Base-by-base conservation (phyloP, 2,113 vertebrate genomes). In the Pelvicachromis taeniatus region DNA sequence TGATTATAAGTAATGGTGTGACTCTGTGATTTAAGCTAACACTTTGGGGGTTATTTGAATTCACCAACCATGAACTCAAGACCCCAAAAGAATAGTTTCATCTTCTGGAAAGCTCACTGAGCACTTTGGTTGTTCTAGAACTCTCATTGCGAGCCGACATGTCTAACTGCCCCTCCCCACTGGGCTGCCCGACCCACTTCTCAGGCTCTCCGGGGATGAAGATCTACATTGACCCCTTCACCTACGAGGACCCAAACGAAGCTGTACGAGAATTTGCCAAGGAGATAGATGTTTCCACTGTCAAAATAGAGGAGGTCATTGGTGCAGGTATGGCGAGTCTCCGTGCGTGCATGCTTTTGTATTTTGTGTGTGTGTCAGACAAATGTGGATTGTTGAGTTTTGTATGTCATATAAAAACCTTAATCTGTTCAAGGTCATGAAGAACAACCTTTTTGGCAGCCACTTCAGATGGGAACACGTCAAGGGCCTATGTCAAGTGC, bases 151-250 rank as follows among this genome's bases (percentile, higher is more conserved):
- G 95, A 93, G 95, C 95, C 87, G 95, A 96, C 94, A 94, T 96
- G 93, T 96, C 95, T 90, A 96, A 96, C 93, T 96, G 95, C 95
- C 95, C 95, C 93, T 95, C 95, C 87, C 95, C 94, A 88, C 95
- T 96, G 88, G 95, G 95, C 94, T 96, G 95, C 95, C 95, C 96
- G 92, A 95, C 95, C 94, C 94, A 94, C 93, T 94, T 96, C 94
- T 96, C 94, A 97, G 98, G 98, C 52, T 99, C 99, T 82, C 99
- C 99, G 63, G 99, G 99, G 91, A 99, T 99, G 97, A 99, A 99
- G 97, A 99, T 99, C 95, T 99, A 99, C 96, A 99, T 99, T 1
- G 99, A 99, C 91, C 99, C 99, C 52, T 99, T 99, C 95, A 99
- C 99, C 92, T 99, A 99, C 0, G 99, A 99, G 88, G 99, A 99